Conservation (phyloP, 1,140 invertebrate genomes). For the Wasmannia auropunctata region DNA sequence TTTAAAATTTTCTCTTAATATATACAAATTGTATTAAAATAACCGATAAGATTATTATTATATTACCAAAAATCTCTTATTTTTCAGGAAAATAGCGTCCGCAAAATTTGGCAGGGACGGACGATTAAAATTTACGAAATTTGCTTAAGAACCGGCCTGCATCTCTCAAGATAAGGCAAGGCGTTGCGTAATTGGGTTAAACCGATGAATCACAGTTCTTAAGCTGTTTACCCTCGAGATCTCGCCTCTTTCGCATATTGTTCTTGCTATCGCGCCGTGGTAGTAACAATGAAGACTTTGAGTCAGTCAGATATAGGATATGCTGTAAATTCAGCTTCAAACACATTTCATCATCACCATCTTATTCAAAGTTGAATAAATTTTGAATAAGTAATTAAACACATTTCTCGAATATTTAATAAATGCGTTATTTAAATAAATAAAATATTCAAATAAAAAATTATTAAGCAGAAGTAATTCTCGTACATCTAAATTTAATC, state of each 20-base stretch:
- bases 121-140: constrained; percentile 66
- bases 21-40: background rate
- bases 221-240: constrained; percentile 63
- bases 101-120: constrained; percentile 2
- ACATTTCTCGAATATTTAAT: background rate
- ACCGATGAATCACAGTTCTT: constrained; percentile 63
- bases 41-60: background rate
- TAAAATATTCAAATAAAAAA: background rate
- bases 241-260: constrained; percentile 32
- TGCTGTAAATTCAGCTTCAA: background rate
- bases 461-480: background rate
- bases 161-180: constrained; percentile 37
- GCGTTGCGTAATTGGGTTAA: constrained; percentile 66
- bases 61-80: background rate
- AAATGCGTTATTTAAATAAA: background rate
- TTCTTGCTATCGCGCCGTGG: background rate
- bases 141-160: constrained; percentile 31
- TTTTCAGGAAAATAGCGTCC: background rate
- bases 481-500: background rate
- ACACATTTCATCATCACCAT: background rate
- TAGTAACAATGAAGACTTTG: constrained; percentile 14
- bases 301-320: background rate
- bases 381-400: background rate
- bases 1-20: background rate
- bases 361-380: background rate